Conservation (phyloP, 23 tunicate genomes). For the Oikopleura albicans region DNA sequence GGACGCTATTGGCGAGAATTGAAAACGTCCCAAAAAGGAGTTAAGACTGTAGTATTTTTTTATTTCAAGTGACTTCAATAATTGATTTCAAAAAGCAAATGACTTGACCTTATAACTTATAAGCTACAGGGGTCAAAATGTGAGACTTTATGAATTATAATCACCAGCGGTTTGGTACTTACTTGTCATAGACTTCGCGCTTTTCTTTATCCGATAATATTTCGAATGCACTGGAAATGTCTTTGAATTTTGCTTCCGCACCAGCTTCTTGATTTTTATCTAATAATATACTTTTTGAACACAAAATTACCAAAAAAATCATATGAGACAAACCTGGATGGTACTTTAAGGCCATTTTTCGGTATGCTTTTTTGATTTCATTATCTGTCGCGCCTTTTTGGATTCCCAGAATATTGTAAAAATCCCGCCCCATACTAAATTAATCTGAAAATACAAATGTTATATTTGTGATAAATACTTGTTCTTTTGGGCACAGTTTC, state of each 20-base stretch:
- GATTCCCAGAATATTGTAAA: neutral
- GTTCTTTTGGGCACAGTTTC: no score
- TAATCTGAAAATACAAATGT: no score
- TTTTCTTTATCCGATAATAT: constrained; percentile 51
- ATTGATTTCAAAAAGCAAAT: no score
- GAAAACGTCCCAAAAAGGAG: no score
- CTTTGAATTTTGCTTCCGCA: constrained; percentile 81
- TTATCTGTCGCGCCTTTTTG: neutral
- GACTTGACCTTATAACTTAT: no score
- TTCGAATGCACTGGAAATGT: constrained; percentile 64
- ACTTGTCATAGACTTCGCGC: constrained; percentile 39
- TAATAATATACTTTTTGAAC: neutral
- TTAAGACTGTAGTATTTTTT: no score
- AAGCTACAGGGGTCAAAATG: no score
- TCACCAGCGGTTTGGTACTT: no score
- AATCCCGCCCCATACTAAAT: constrained; percentile 6
- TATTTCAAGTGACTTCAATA: no score
- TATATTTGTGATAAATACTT: no score
- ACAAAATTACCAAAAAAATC: neutral
- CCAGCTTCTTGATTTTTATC: constrained; percentile 87
- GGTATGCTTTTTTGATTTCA: constrained; percentile 12
- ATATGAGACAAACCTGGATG: constrained; percentile 15
- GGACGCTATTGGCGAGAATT: no score
- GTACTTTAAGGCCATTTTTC: constrained; percentile 13
- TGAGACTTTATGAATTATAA: no score